Percentiles rank a stretch among this genome's conserved stretches.
Conservation (phyloP, 2,888 invertebrate species). For the Drosophila ezoana region DNA sequence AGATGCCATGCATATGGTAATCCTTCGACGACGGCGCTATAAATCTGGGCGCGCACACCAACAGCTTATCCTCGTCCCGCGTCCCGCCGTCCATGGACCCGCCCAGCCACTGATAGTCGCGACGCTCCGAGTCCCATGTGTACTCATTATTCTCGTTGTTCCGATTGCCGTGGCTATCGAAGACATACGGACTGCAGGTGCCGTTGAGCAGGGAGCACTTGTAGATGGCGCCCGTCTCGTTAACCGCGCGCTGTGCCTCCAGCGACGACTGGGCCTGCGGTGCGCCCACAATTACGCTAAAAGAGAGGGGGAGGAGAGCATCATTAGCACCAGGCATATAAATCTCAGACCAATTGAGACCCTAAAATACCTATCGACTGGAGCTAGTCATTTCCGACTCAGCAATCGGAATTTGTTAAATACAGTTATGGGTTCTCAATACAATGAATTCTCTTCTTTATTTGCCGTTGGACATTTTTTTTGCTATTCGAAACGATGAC, state of each 20-base stretch:
- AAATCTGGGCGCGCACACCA: conserved; percentile 85
- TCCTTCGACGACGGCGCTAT: conserved; percentile 75
- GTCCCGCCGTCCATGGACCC: conserved; percentile 85
- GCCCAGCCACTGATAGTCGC: conserved; percentile 86
- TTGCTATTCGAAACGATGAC: conserved; percentile 11
- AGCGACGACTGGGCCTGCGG: conserved; percentile 86
- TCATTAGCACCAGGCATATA: background rate
- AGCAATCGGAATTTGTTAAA: conserved; percentile 37
- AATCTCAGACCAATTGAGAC: conserved; percentile 14
- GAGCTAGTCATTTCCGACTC: conserved; percentile 41
- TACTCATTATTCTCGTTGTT: conserved; percentile 74
- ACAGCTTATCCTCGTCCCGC: conserved; percentile 83
- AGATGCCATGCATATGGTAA: conserved; percentile 84
- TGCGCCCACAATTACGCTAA: conserved; percentile 86
- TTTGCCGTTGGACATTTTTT: conserved; percentile 8
- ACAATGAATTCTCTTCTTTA: background rate
- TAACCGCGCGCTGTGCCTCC: conserved; percentile 80
- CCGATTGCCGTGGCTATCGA: conserved; percentile 83
- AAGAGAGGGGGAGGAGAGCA: conserved; percentile 28
- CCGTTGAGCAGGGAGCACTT: conserved; percentile 83
- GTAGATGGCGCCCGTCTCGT: conserved; percentile 87
- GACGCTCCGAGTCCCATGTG: conserved; percentile 83
- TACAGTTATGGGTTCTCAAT: background rate
- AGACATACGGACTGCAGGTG: conserved; percentile 83
- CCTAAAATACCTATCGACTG: conserved; percentile 7